Percentiles rank a stretch among this genome's conserved stretches.
These are phyloP conservation scores for Heteronetta atricapilla DNA, from an alignment of 2,113 vertebrate genomes.

Conservation along the genomic window DNA sequence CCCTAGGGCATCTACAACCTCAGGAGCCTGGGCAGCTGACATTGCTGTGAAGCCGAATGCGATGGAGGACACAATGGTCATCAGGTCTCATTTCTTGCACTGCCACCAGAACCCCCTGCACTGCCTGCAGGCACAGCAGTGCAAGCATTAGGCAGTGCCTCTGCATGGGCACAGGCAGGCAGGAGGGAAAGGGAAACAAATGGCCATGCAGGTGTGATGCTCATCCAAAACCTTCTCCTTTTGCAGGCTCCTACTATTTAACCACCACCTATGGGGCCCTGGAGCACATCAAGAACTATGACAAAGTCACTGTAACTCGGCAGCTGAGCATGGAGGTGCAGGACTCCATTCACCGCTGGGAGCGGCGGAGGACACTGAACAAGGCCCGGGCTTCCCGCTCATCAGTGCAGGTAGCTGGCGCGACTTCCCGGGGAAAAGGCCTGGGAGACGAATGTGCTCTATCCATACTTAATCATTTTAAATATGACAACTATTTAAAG, in stretches of 20 bases:
- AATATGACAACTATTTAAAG: background rate
- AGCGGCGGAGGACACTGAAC: conserved; percentile 91
- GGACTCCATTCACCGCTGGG: conserved; percentile 97
- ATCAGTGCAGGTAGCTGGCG: conserved; percentile 82
- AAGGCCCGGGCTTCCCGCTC: conserved; percentile 84
- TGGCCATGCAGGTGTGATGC: background rate
- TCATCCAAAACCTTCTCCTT: background rate
- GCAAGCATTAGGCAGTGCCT: background rate
- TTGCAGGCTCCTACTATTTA: conserved; percentile 92
- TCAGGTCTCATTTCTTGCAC: background rate
- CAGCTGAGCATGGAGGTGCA: conserved; percentile 94
- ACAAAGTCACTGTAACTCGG: conserved; percentile 89
- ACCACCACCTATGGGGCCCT: conserved; percentile 95
- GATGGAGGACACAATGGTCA: background rate
- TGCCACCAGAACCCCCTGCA: background rate
- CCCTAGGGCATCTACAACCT: background rate
- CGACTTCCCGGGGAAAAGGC: background rate
- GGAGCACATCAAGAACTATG: conserved; percentile 94
- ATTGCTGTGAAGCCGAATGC: background rate
- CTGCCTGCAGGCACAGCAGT: background rate
- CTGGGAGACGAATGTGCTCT: background rate
- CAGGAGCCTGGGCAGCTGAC: background rate
- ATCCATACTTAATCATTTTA: background rate
- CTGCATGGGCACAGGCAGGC: background rate
- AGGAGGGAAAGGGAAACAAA: background rate